Base-by-base conservation (phyloP, 2,888 invertebrate species). In the Leptinotarsa tumamoca region DNA sequence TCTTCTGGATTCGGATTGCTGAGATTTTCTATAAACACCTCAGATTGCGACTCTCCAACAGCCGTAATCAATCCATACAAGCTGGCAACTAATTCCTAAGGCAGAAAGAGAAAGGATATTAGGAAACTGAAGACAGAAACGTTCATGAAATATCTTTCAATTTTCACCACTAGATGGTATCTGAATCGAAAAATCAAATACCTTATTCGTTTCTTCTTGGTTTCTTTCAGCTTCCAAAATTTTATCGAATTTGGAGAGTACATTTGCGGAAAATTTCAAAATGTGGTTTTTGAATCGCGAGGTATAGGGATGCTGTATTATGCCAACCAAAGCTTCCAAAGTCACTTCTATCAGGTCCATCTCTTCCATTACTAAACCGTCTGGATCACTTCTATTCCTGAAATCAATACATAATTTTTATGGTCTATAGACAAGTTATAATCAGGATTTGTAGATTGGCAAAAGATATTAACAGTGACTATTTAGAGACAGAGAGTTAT, bases 21-120 rank as follows among this genome's bases (percentile, higher is more conserved):
- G 2, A 92, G 84, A 73, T 90, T 90, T 17, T 91, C 86, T 21
- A 93, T 87, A 27, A 94, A 88, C 56, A 88, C 81, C 80, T 88
- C 81, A 1, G 94, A 91, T 88, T 96, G 95, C 18, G 92, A 91
- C 85, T 95, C 95, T 33, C 93, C 93, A 4, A 94, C 89, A 1
- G 93, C 91, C 27, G 94, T 92, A 80, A 94, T 91, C 81, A 94
- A 89, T 21, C 93, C 92, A 83, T 94, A 93, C 69, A 94, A 88
- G 68, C 91, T 92, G 0, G 92, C 91, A 18, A 94, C 89, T 54
- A 94, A 89, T 83, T 96, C 96, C 94, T 94, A 87, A 17, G 86
- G 86, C 49, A 75, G 69, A 72, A 56, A 56, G 17, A 52, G 17
- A 15, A 15, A 52, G 17, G 5, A 17, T 17, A 52, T 10, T 43